Evolutionary conservation across 2,888 invertebrate species (phyloP).

Genomic region (Catonia carolina): DNA sequence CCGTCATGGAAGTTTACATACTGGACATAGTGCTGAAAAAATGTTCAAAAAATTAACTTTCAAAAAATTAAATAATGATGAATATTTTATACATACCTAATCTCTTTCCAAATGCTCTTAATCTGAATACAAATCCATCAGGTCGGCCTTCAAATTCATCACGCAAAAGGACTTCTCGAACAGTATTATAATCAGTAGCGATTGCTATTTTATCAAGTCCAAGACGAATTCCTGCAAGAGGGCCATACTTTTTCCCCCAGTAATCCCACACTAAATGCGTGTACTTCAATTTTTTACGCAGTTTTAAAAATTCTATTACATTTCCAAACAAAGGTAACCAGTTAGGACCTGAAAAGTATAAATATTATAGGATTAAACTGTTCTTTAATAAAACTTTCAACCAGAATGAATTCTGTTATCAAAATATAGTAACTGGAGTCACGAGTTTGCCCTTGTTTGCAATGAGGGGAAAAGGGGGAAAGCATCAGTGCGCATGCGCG

Average conservation of each 20-base stretch:
- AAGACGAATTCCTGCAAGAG: constrained; percentile 58
- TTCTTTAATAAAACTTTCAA: no score
- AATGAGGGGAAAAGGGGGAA: no score
- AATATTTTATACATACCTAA: constrained; percentile 47
- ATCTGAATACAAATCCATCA: constrained; percentile 59
- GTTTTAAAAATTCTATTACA: constrained; percentile 41
- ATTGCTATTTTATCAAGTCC: constrained; percentile 56
- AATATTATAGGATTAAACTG: no score
- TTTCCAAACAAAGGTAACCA: constrained; percentile 53
- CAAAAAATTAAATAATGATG: not conserved
- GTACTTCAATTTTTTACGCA: constrained; percentile 43
- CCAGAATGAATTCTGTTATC: no score
- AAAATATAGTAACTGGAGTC: no score
- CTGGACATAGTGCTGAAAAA: no score
- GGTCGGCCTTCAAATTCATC: constrained; percentile 65
- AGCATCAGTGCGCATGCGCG: no score
- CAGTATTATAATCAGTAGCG: constrained; percentile 54
- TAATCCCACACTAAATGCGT: constrained; percentile 56
- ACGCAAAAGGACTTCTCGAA: constrained; percentile 53
- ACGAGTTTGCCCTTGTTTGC: no score
- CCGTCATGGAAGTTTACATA: no score
- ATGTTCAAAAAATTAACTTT: not conserved
- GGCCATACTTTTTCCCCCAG: constrained; percentile 53
- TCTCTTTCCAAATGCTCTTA: constrained; percentile 59
- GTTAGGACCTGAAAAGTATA: constrained; percentile 46